Evolutionary conservation across 2,113 vertebrate genomes (phyloP).

Genomic region (Myotis lucifugus): DNA sequence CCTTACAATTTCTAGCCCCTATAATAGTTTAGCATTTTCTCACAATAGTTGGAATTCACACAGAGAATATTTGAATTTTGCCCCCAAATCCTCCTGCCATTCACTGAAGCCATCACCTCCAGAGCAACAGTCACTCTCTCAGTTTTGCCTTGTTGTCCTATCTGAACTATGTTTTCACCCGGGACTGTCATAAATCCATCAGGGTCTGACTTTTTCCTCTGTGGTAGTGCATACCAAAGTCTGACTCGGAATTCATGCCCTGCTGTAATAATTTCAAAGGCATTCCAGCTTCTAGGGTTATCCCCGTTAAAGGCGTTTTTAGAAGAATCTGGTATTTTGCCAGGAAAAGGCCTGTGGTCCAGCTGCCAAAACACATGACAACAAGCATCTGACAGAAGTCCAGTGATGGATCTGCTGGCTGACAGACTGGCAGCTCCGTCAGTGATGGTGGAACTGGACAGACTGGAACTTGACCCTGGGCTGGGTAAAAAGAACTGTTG

Average conservation of each 20-base stretch:
- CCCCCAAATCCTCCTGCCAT: neutral
- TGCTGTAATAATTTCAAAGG: slow-evolving; percentile 40
- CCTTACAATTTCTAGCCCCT: neutral
- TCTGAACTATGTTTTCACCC: slow-evolving; percentile 19
- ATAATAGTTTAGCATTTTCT: neutral
- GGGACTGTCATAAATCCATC: neutral
- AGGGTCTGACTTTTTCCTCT: slow-evolving; percentile 5
- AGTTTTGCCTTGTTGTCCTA: neutral
- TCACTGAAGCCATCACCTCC: neutral
- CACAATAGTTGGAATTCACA: neutral
- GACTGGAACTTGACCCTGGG: neutral
- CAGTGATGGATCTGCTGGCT: neutral
- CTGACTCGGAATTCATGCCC: neutral
- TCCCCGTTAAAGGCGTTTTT: slow-evolving; percentile 22
- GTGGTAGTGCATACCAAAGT: neutral
- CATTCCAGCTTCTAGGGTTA: slow-evolving; percentile 1
- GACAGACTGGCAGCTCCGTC: neutral
- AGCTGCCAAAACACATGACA: slow-evolving; percentile 24
- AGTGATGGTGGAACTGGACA: neutral
- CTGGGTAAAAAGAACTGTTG: neutral
- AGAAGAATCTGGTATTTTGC: slow-evolving; percentile 36
- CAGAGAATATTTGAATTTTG: neutral
- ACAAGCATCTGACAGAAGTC: neutral
- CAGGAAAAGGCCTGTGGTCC: neutral
- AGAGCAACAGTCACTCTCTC: neutral